These are phyloP conservation scores for Rosalia funebris DNA, from an alignment of 2,888 invertebrate species.

Conservation along the genomic window DNA sequence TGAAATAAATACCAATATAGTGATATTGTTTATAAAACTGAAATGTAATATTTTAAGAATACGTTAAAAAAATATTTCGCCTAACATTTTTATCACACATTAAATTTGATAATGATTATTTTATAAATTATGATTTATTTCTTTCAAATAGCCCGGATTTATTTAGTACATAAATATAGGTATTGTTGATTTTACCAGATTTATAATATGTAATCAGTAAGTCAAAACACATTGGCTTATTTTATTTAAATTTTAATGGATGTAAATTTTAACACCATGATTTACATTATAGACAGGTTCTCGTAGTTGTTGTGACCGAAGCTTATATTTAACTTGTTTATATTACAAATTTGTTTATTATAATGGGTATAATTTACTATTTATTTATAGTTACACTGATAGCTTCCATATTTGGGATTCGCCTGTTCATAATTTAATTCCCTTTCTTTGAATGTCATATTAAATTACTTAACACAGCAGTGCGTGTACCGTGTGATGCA, in stretches of 20 bases:
- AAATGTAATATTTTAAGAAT: too few species aligned
- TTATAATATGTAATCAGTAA: slow-evolving; percentile 7
- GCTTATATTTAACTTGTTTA: slow-evolving; percentile 25
- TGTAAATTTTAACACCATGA: slow-evolving; percentile 37
- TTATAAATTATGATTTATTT: too few species aligned
- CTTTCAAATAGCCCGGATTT: too few species aligned
- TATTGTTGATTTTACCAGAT: not conserved
- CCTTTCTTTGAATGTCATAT: not conserved
- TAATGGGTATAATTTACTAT: slow-evolving; percentile 25
- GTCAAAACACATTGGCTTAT: slow-evolving; percentile 26
- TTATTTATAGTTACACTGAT: slow-evolving; percentile 9
- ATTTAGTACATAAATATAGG: too few species aligned
- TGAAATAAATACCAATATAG: too few species aligned
- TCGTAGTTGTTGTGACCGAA: slow-evolving; percentile 19
- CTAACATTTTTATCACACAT: too few species aligned
- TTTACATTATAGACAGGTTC: slow-evolving; percentile 31
- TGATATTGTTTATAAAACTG: too few species aligned
- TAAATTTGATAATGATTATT: too few species aligned
- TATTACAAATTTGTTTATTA: slow-evolving; percentile 32
- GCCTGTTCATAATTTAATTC: slow-evolving; percentile 2
- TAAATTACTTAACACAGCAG: not conserved
- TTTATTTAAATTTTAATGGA: slow-evolving; percentile 46
- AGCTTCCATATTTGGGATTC: slow-evolving; percentile 12
- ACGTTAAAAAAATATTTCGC: too few species aligned
- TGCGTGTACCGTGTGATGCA: not conserved